Conservation (phyloP, 2,888 invertebrate species). For the Heteromyza rotundicornis region DNA sequence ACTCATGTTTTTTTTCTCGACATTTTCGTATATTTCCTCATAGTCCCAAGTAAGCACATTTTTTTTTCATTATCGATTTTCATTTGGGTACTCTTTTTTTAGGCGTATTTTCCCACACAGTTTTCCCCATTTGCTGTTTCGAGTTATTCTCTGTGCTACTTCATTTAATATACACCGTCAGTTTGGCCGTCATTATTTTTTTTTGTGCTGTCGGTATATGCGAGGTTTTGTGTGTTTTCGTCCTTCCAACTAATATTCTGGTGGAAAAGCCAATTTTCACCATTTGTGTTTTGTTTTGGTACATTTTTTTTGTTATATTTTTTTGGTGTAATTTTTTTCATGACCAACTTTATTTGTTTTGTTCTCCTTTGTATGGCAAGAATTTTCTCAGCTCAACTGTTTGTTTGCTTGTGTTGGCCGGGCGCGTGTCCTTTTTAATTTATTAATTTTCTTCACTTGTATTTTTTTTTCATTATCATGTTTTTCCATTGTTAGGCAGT, state of each 20-base stretch:
- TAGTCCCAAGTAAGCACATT: not conserved
- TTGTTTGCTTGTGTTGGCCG: not conserved
- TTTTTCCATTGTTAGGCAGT: not conserved
- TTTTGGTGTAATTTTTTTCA: not conserved
- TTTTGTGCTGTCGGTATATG: not conserved
- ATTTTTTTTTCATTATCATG: no score
- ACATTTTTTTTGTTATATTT: not conserved
- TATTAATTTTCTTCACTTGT: not conserved
- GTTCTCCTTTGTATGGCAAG: not conserved
- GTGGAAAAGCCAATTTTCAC: no score
- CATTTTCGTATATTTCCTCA: not conserved
- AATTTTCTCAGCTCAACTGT: not conserved
- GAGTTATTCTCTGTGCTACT: not conserved
- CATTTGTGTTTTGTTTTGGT: not conserved
- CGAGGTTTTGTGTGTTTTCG: not conserved
- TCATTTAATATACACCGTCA: conserved; percentile 33
- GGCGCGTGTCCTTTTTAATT: not conserved
- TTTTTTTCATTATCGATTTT: conserved; percentile 11
- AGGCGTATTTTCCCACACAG: not conserved
- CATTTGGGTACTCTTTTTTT: conserved; percentile 9
- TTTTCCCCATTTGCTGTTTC: not conserved
- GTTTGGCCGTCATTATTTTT: conserved; percentile 18
- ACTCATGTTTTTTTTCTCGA: not conserved
- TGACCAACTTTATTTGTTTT: not conserved
- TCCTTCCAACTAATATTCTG: not conserved